These are phyloP conservation scores for Anseranas semipalmata DNA, from an alignment of 2,113 vertebrate species.

Conservation along the genomic window DNA sequence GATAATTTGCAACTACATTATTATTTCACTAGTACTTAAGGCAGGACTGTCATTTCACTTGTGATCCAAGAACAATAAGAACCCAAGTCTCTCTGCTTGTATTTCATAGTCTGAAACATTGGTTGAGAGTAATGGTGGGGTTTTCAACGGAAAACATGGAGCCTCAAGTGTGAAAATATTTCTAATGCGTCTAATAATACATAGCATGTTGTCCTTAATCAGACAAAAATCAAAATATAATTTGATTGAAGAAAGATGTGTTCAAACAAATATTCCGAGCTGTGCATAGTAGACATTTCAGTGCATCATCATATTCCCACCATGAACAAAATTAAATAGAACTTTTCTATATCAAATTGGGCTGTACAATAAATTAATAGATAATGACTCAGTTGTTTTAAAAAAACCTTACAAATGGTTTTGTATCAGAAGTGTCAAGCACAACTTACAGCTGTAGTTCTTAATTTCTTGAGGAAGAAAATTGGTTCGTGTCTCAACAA, in stretches of 20 bases:
- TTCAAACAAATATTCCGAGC: neutral
- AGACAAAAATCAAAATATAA: neutral
- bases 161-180: neutral
- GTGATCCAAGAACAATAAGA: slow-evolving; percentile 24
- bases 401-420: neutral
- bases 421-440: neutral
- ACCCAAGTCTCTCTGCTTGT: neutral
- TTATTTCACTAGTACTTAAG: neutral
- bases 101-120: neutral
- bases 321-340: neutral
- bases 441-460: neutral
- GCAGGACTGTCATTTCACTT: neutral
- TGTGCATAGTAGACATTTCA: neutral
- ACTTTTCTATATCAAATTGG: neutral
- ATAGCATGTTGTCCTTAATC: neutral
- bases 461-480: neutral
- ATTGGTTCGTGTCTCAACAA: neutral
- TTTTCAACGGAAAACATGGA: neutral
- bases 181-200: neutral
- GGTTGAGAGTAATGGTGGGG: neutral
- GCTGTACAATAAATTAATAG: neutral
- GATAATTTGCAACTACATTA: neutral
- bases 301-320: neutral
- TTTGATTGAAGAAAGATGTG: neutral
- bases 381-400: neutral